Evolutionary conservation across 2,797 vertebrate genomes (phyloP), one percentile per base, ranked within the genome.

Genomic region (Thaleichthys pacificus): DNA sequence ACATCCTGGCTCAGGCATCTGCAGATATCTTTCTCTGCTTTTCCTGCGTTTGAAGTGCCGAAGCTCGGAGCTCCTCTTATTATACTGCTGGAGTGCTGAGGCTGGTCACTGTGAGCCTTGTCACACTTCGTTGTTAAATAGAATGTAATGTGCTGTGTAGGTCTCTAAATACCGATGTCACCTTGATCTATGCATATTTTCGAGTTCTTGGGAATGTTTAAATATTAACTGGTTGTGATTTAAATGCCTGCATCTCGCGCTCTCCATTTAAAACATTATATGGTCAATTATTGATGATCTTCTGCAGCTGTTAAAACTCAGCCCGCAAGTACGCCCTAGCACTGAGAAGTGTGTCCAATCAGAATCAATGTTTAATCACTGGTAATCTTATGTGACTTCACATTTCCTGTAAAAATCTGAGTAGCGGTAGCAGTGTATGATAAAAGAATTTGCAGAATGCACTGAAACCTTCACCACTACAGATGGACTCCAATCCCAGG

Each of bases 191-290:
- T 61, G 5, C 60, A 30, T 15, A 9, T 24, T 30, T 30, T 30
- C 4, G 28, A 26, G 28, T 30, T 62, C 15, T 32, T 62, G 6
- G 15, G 15, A 19, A n/a, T 19, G 6, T n/a, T 17, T 54, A 54
- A n/a, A n/a, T n/a, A 17, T 54, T 35, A 30, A 63, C 32, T 63
- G 3, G 12, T 19, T 35, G 6, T 35, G 30, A 64, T 64, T 64
- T 63, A 32, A 63, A 64, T 24, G 22, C 22, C 11, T 61, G 21
- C n/a, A 32, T 21, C 62, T 32, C n/a, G 32, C 32, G n/a, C 62
- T 42, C 32, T 9, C 62, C 9, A 64, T 64, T 64, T 21, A 64
- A 64, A 64, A 22, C 62, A 64, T 64, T n/a, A 63, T 63, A n/a
- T 35, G 61, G 61, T 63, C 5, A 63, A 63, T 63, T 63, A 38